These are phyloP conservation scores for Schizopygopsis malacanthus DNA, from an alignment of 2,797 vertebrate genomes.

Conservation along the genomic window DNA sequence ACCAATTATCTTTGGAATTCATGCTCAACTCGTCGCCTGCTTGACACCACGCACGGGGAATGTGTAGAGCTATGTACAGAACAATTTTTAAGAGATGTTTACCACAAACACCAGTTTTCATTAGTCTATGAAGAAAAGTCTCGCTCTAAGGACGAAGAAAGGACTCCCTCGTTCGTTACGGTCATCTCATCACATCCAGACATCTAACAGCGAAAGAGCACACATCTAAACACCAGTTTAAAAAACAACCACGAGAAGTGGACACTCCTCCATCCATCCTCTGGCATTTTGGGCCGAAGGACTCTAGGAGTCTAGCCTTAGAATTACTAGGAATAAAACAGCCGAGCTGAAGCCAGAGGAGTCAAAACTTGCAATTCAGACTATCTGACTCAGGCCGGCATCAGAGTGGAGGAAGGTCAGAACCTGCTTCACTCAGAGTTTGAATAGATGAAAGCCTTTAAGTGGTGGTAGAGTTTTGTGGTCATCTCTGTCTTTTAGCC, in stretches of 20 bases:
- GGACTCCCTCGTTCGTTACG: constrained; percentile 68
- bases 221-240: constrained; percentile 75
- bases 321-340: constrained; percentile 41
- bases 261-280: constrained; percentile 46
- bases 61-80: constrained; percentile 81
- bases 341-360: constrained; percentile 48
- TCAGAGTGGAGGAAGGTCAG: constrained; percentile 59
- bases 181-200: constrained; percentile 74
- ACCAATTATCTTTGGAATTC: constrained; percentile 87
- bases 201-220: constrained; percentile 81
- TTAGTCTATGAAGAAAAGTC: constrained; percentile 42
- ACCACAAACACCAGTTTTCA: constrained; percentile 73
- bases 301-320: constrained; percentile 51
- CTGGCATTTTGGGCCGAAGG: not conserved
- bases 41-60: constrained; percentile 66
- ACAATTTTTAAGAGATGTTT: constrained; percentile 73
- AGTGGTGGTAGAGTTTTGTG: constrained; percentile 70
- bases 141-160: constrained; percentile 51
- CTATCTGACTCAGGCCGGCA: constrained; percentile 48
- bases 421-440: constrained; percentile 59
- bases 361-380: constrained; percentile 53
- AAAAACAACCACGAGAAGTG: constrained; percentile 53
- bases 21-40: constrained; percentile 80
- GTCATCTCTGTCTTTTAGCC: constrained; percentile 72
- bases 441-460: constrained; percentile 67